Conservation (phyloP, 1,140 invertebrate species). For the Drosophila santomea region DNA sequence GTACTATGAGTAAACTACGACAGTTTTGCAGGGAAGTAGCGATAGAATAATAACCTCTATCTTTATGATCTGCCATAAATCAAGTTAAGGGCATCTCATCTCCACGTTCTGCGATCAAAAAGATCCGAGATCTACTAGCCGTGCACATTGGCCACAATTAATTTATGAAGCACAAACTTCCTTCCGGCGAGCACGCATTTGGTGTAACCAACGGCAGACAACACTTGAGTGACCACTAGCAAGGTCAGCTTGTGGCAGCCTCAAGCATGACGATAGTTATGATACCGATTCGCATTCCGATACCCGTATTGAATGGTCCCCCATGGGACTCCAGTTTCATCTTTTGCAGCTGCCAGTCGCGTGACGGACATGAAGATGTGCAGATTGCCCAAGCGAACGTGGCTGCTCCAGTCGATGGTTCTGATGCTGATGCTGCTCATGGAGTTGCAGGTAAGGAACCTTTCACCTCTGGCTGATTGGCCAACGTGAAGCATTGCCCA, state of each 20-base stretch:
- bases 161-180: constrained; percentile 80
- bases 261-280: constrained; percentile 56
- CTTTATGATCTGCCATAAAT: constrained; percentile 28
- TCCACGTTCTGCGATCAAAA: neutral
- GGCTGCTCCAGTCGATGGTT: constrained; percentile 27
- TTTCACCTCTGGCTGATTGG: constrained; percentile 56
- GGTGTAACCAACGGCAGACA: constrained; percentile 49
- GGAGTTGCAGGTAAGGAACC: constrained; percentile 43
- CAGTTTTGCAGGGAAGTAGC: neutral
- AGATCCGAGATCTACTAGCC: constrained; percentile 30
- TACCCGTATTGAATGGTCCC: constrained; percentile 51
- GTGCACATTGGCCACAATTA: constrained; percentile 72
- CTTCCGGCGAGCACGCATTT: constrained; percentile 70
- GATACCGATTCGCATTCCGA: constrained; percentile 36
- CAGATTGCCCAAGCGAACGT: constrained; percentile 21
- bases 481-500: constrained; percentile 31
- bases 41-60: constrained; percentile 3
- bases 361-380: constrained; percentile 53
- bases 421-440: constrained; percentile 21
- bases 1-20: neutral
- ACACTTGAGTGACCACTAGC: constrained; percentile 75
- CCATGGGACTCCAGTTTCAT: constrained; percentile 24
- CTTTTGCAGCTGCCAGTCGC: constrained; percentile 59
- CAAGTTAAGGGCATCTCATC: constrained; percentile 15
- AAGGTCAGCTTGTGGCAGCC: constrained; percentile 48